Evolutionary conservation across 2,797 vertebrate species (phyloP).

Genomic region (Pangasius djambal): DNA sequence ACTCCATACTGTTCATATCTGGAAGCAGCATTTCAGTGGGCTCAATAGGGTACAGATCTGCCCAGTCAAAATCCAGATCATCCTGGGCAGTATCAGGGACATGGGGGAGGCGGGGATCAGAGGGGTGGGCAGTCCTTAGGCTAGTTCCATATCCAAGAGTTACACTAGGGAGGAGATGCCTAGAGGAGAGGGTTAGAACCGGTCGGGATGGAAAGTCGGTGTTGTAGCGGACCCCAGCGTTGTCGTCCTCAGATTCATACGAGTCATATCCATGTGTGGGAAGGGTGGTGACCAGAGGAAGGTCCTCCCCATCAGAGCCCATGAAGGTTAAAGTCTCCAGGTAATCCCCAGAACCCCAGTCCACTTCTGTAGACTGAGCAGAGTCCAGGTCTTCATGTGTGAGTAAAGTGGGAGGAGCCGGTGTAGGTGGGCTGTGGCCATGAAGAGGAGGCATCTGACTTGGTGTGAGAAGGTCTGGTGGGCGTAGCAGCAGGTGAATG

Average conservation of each 20-base stretch:
- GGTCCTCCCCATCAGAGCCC: conserved; percentile 74
- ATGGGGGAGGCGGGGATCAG: conserved; percentile 57
- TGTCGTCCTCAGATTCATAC: conserved; percentile 67
- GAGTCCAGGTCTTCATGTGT: conserved; percentile 68
- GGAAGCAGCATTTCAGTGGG: conserved; percentile 71
- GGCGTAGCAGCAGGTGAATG: conserved; percentile 77
- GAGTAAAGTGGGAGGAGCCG: conserved; percentile 72
- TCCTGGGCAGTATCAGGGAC: conserved; percentile 57
- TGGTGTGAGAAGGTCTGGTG: conserved; percentile 75
- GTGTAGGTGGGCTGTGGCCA: conserved; percentile 71
- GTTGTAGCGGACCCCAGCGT: conserved; percentile 73
- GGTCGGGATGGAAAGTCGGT: conserved; percentile 82
- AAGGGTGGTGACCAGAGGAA: conserved; percentile 70
- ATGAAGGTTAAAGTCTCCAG: conserved; percentile 81
- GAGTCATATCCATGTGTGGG: conserved; percentile 72
- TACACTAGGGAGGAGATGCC: conserved; percentile 27
- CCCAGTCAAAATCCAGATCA: conserved; percentile 64
- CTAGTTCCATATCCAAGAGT: conserved; percentile 43
- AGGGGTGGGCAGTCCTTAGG: conserved; percentile 51
- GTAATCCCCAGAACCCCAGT: conserved; percentile 85
- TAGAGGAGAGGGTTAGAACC: conserved; percentile 78
- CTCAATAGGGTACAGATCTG: conserved; percentile 64
- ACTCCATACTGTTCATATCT: conserved; percentile 71
- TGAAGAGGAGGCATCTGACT: conserved; percentile 72
- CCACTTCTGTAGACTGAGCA: conserved; percentile 73